Percentiles rank a stretch among this genome's conserved stretches.
Conservation (phyloP, 2,797 vertebrate genomes). For the Xerus rutilus region DNA sequence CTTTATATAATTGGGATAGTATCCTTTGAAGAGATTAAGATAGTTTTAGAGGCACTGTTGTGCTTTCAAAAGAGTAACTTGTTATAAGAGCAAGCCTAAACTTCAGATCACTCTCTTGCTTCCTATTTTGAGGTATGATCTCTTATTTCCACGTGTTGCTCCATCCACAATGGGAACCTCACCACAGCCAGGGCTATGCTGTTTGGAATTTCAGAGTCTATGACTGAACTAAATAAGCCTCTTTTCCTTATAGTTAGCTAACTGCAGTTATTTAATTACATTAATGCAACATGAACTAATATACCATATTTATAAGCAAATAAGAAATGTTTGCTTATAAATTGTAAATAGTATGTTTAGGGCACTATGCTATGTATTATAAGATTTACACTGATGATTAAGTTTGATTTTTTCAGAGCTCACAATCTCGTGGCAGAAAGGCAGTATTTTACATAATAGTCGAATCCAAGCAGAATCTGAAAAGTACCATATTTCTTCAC, state of each 20-base stretch:
- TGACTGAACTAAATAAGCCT: neutral
- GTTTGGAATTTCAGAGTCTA: too few species aligned
- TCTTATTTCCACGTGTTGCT: neutral
- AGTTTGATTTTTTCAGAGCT: neutral
- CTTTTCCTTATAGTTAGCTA: neutral
- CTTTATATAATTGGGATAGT: too few species aligned
- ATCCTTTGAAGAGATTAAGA: neutral
- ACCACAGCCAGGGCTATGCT: neutral
- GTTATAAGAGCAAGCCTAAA: neutral
- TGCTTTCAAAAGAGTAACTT: neutral
- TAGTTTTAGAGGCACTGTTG: too few species aligned
- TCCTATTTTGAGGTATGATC: neutral
- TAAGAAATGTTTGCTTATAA: neutral
- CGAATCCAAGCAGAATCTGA: neutral
- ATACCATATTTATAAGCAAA: neutral
- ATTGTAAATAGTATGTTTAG: neutral
- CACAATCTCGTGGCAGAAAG: neutral
- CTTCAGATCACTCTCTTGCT: neutral
- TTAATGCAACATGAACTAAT: neutral
- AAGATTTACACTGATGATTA: neutral
- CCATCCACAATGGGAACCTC: neutral
- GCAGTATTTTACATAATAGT: neutral
- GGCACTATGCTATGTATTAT: neutral
- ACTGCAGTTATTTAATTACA: neutral
- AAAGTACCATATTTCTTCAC: neutral